Percentiles rank a stretch among this genome's conserved stretches.
Conservation (phyloP, 1,140 invertebrate genomes). For the Sinella curviseta region DNA sequence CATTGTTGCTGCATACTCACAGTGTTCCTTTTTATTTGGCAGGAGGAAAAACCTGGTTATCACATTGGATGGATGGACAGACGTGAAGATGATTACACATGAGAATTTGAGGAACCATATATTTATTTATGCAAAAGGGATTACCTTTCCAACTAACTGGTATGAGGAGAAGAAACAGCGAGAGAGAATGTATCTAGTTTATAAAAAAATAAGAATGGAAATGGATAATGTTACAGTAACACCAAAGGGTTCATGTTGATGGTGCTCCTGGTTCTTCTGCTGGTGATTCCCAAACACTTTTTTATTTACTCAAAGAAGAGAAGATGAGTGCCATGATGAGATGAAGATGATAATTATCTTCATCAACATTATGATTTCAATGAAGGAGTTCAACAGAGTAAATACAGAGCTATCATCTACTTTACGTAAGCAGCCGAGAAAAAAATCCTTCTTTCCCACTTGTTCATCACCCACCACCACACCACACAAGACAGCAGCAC, state of each 20-base stretch:
- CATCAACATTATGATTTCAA: conserved; percentile 25
- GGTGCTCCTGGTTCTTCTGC: background rate
- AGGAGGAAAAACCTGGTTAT: background rate
- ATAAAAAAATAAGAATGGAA: no score
- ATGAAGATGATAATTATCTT: conserved; percentile 24
- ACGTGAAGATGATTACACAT: conserved; percentile 10
- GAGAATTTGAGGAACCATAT: background rate
- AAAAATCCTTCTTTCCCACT: background rate
- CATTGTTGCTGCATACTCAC: no score
- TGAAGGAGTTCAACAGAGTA: background rate
- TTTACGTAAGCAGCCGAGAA: background rate
- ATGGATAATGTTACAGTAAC: conserved; percentile 14
- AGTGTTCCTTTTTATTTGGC: no score
- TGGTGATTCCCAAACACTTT: conserved; percentile 10
- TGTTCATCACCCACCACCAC: background rate
- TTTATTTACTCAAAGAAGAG: background rate
- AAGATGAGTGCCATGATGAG: conserved; percentile 22
- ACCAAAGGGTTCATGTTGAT: background rate
- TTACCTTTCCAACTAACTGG: no score
- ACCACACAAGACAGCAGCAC: no score
- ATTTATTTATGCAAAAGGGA: background rate
- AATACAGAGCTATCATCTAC: background rate
- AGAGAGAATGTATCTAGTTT: no score
- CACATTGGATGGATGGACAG: conserved; percentile 7
- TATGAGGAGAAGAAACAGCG: background rate